Evolutionary conservation across 2,888 invertebrate genomes (phyloP), one percentile per base, ranked within the genome.

Genomic region (Hemaris fuciformis): DNA sequence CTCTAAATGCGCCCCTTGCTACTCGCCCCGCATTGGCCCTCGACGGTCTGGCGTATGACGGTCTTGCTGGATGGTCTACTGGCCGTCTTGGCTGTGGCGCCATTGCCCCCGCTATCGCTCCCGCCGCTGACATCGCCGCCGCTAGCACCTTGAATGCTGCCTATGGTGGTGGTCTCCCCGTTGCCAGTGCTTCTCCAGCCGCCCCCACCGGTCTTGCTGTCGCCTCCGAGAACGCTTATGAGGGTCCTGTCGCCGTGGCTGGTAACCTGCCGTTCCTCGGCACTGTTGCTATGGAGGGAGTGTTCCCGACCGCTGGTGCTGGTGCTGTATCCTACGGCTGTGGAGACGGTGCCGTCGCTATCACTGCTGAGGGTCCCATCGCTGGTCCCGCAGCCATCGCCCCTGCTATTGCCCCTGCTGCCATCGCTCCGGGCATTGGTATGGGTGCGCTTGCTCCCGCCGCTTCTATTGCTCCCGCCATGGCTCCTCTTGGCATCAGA

Each of bases 111-210:
- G 45, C 48, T 18, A 53, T 53, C 27, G 27, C 34, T 10, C 38
- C 59, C 10, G 45, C 22, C 10, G 43, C 53, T 0, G 64, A 60
- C 3, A 57, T 60, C 13, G 41, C 64, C 1, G 66, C 68, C 4
- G 67, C 66, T 5, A 69, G 67, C 15, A 18, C 59, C n/a, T 43
- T 59, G 8, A 59, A 59, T 20, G 59, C 45, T 31, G 42, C 59
- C 13, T 25, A 60, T 58, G 71, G 73, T n/a, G 71, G 70, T 20
- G 67, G 67, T 15, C 67, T 76, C 2, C 61, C 71, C 2, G 68
- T 76, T 0, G 67, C 66, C 22, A 77, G 75, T 46, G 60, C 68
- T 1, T 76, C 77, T 7, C 69, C 73, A 0, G 66, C 71, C 23
- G 57, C 69, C 1, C 71, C 76, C 0, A 70, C 58, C 41, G 74